phyloP scores from a whole-genome alignment of 2,888 invertebrate species.

The Odontothrips loti region DNA sequence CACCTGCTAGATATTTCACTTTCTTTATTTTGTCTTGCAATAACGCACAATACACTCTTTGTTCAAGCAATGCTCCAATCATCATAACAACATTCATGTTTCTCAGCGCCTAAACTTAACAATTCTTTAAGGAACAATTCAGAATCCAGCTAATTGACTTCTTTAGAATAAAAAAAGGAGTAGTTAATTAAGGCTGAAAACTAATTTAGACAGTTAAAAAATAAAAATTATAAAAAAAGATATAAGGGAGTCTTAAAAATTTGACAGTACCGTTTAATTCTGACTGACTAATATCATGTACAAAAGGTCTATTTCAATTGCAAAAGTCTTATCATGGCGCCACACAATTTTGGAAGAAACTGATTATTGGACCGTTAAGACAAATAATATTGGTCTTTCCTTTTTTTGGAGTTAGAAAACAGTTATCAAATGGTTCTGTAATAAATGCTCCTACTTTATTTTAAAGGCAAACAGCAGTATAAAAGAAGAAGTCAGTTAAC shows the following conservation, averaged over 20 bases:
- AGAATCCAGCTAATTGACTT: constrained; percentile 6
- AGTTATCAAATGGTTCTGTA: background rate
- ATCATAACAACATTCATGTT: background rate
- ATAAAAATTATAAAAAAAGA: background rate
- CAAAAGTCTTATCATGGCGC: background rate
- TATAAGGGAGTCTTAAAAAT: background rate
- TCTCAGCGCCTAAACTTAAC: background rate
- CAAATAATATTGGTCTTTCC: background rate
- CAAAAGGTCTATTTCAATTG: background rate
- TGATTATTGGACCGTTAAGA: background rate
- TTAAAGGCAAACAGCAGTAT: background rate
- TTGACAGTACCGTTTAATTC: background rate
- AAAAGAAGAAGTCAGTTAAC: background rate
- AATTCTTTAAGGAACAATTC: background rate
- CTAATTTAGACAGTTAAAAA: background rate
- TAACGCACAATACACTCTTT: background rate
- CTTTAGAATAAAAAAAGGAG: background rate
- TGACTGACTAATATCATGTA: background rate
- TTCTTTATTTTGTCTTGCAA: constrained; percentile 15
- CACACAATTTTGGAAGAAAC: background rate
- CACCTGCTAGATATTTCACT: background rate
- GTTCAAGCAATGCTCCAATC: background rate
- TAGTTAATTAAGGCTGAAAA: no score
- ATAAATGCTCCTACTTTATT: background rate
- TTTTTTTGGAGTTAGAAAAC: background rate